Evolutionary conservation across 2,888 invertebrate genomes (phyloP).

Genomic region (Eupithecia pulchellata): DNA sequence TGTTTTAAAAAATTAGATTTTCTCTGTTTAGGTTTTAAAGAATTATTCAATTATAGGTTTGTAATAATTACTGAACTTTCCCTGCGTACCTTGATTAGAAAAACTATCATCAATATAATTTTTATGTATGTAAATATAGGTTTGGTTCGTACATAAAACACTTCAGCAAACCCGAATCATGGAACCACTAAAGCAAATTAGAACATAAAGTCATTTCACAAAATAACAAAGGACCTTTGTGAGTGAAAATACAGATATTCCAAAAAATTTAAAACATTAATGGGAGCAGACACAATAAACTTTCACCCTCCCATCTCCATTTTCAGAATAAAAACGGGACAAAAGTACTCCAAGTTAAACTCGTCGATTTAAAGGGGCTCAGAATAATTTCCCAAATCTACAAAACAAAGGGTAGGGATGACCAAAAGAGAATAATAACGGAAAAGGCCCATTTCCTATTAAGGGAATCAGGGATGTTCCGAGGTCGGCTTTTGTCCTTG

Average conservation of each 20-base stretch:
- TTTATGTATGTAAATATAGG: not conserved
- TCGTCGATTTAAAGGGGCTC: conserved; percentile 61
- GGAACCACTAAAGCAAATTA: not conserved
- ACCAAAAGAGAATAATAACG: conserved; percentile 68
- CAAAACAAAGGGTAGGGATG: conserved; percentile 65
- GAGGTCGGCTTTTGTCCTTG: conserved; percentile 4
- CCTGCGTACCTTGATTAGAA: not conserved
- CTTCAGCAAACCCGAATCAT: not conserved
- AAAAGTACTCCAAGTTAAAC: conserved; percentile 49
- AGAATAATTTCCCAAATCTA: conserved; percentile 67
- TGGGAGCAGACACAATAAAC: conserved; percentile 23
- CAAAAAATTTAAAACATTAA: conserved; percentile 11
- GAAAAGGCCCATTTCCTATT: conserved; percentile 78
- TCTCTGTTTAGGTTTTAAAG: no score
- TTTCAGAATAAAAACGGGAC: conserved; percentile 46
- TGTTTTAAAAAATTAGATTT: not conserved
- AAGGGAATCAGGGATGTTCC: conserved; percentile 39
- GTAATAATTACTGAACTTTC: not conserved
- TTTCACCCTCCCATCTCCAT: conserved; percentile 17
- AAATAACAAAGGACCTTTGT: conserved; percentile 5
- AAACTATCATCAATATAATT: not conserved
- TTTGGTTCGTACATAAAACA: not conserved
- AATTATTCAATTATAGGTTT: no score
- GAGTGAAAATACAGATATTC: conserved; percentile 8
- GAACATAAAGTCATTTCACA: conserved; percentile 12